Conservation (phyloP, 2,113 vertebrate genomes). For the Mohoua ochrocephala region DNA sequence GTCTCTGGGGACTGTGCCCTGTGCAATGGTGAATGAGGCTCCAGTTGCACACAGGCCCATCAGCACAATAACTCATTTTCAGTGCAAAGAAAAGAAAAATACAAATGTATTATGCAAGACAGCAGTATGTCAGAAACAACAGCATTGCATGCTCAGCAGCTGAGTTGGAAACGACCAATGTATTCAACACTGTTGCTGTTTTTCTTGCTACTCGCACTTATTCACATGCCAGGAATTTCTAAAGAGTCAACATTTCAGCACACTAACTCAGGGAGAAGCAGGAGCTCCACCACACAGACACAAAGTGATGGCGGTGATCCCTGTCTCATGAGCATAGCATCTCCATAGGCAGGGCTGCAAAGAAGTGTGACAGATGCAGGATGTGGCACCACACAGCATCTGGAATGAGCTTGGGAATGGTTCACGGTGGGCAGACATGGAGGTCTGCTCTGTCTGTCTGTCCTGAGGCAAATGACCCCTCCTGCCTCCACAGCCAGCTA, state of each 20-base stretch:
- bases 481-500: not conserved
- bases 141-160: not conserved
- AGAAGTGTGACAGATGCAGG: not conserved
- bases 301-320: not conserved
- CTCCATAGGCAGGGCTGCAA: not conserved
- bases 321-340: not conserved
- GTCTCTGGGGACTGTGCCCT: not conserved
- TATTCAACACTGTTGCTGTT: not conserved
- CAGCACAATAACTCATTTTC: not conserved
- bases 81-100: not conserved
- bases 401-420: not conserved
- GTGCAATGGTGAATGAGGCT: not conserved
- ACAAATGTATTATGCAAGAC: not conserved
- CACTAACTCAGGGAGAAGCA: not conserved
- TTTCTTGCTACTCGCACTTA: not conserved
- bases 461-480: not conserved
- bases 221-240: not conserved
- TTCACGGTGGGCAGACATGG: not conserved
- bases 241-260: not conserved
- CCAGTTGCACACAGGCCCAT: not conserved
- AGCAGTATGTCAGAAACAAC: not conserved
- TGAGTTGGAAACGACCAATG: not conserved
- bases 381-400: not conserved
- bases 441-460: not conserved
- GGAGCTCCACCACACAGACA: not conserved